These are phyloP conservation scores for Martes martes DNA, from an alignment of 2,113 vertebrate genomes.

Conservation along the genomic window DNA sequence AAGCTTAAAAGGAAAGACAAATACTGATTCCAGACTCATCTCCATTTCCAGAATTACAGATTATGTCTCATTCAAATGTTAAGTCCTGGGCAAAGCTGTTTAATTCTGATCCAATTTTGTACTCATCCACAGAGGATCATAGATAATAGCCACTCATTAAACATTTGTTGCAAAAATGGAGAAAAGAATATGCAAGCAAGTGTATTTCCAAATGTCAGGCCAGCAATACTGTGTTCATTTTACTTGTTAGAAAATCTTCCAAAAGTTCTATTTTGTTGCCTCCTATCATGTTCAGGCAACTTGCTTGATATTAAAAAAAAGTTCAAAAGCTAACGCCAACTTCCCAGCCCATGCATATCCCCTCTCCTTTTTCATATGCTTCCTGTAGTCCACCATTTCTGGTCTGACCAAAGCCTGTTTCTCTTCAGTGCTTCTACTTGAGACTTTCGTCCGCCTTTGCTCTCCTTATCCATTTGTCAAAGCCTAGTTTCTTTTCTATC, in stretches of 20 bases:
- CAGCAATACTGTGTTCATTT: not conserved
- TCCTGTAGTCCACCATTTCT: not conserved
- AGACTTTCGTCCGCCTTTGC: not conserved
- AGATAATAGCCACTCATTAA: not conserved
- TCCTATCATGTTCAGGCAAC: not conserved
- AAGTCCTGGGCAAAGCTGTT: not conserved
- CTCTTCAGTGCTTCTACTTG: not conserved
- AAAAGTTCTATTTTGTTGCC: not conserved
- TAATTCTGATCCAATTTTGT: not conserved
- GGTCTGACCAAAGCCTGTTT: not conserved
- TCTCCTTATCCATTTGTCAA: not conserved
- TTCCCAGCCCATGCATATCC: not conserved
- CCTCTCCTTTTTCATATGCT: not conserved
- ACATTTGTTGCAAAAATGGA: not conserved
- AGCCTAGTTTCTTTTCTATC: not conserved
- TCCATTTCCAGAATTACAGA: not conserved
- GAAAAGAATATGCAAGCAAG: not conserved
- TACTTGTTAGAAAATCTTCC: constrained; percentile 1
- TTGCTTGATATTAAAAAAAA: not conserved
- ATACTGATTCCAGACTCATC: not conserved
- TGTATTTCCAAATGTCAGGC: not conserved
- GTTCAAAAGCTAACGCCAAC: not conserved
- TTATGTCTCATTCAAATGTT: not conserved
- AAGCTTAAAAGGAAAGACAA: not conserved
- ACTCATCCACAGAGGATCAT: not conserved